Conservation (phyloP, 1,140 invertebrate species). For the Drosophila bipectinata region DNA sequence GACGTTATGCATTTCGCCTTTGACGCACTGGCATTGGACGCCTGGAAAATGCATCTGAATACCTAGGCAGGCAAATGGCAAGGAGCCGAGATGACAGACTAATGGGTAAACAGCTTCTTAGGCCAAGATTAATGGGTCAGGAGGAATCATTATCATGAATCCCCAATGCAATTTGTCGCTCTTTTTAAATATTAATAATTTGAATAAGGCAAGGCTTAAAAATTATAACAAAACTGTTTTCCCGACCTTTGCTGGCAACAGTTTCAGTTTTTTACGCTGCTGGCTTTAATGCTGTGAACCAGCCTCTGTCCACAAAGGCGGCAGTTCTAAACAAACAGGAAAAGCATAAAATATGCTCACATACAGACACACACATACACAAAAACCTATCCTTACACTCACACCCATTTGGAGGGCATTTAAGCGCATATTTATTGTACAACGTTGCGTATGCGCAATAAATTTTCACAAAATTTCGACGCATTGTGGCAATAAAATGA, state of each 20-base stretch:
- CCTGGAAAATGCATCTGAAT: slow-evolving; percentile 48
- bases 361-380: slow-evolving; percentile 17
- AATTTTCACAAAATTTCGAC: slow-evolving; percentile 80
- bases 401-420: slow-evolving; percentile 50
- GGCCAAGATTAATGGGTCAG: slow-evolving; percentile 2
- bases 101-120: slow-evolving; percentile 20
- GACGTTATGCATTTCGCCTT: slow-evolving; percentile 67
- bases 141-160: slow-evolving; percentile 2
- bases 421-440: slow-evolving; percentile 80
- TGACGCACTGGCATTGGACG: slow-evolving; percentile 28
- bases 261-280: slow-evolving; percentile 40
- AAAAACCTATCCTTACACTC: neutral
- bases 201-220: neutral
- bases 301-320: slow-evolving; percentile 52
- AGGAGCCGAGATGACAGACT: slow-evolving; percentile 24
- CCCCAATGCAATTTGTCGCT: slow-evolving; percentile 5
- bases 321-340: slow-evolving; percentile 67
- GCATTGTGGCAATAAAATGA: slow-evolving; percentile 81
- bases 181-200: neutral
- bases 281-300: slow-evolving; percentile 36
- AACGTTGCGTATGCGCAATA: slow-evolving; percentile 77
- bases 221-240: neutral
- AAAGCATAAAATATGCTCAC: slow-evolving; percentile 26
- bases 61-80: slow-evolving; percentile 8
- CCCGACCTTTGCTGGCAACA: neutral